phyloP scores from a whole-genome alignment of 1,140 invertebrate species.

The Drosophila hydei region DNA sequence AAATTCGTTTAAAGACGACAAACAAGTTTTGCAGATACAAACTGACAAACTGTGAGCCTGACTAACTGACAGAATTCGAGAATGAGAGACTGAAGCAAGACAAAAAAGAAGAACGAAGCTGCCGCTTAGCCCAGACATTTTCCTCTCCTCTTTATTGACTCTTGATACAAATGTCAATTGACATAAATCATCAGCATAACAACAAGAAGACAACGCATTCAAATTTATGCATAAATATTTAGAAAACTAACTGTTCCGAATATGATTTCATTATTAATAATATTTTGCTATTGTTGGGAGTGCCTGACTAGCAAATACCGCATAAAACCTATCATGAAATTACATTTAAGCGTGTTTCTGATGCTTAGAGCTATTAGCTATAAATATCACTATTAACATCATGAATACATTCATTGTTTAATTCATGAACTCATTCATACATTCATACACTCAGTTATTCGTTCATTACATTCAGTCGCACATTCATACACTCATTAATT shows the following conservation, averaged over 20 bases:
- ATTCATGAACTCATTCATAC: no score
- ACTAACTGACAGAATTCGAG: slow-evolving; percentile 8
- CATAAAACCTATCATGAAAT: no score
- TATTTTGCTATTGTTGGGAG: no score
- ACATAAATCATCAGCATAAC: slow-evolving; percentile 29
- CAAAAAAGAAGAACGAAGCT: not conserved
- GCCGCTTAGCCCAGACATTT: slow-evolving; percentile 21
- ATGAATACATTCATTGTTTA: no score
- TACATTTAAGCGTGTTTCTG: no score
- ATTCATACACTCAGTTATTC: no score
- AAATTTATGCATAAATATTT: slow-evolving; percentile 42
- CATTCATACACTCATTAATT: no score
- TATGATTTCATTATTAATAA: slow-evolving; percentile 1
- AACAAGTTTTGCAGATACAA: slow-evolving; percentile 66
- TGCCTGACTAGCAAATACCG: no score
- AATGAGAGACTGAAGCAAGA: slow-evolving; percentile 1
- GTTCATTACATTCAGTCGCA: no score
- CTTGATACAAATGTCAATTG: slow-evolving; percentile 32
- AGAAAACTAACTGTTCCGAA: slow-evolving; percentile 21
- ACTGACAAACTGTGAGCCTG: slow-evolving; percentile 5
- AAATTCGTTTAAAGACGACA: slow-evolving; percentile 70
- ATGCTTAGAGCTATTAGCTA: no score
- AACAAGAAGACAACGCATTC: slow-evolving; percentile 12
- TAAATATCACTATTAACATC: no score
- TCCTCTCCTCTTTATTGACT: slow-evolving; percentile 11